Base-by-base conservation (phyloP, 2,113 vertebrate genomes). In the Neodontobutis hainanensis region DNA sequence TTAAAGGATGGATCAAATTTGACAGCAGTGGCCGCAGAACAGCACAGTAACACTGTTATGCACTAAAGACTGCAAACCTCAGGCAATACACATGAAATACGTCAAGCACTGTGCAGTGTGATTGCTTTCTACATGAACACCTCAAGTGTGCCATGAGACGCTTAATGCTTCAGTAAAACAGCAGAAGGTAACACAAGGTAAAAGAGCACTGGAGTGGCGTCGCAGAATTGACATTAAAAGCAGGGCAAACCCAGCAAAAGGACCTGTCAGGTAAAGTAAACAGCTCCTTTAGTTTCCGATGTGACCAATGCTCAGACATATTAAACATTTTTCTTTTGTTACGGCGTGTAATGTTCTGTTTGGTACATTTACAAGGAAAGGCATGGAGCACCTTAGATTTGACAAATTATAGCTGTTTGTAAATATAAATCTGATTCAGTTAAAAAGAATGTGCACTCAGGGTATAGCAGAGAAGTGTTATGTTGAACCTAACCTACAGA, bases 21-120 rank as follows among this genome's bases (percentile, higher is more conserved):
- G 77, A 74, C 77, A 83, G 65, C 66, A 16, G 59, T 12, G 53
- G 73, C 70, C 73, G 57, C 66, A 81, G 70, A 68, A 64, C 62
- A 42, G 43, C 57, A 10, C 27, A 15, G 57, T 11, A 58, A 72
- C 60, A 66, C 55, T 57, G 61, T 47, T 46, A 44, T 56, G 48
- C 48, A 57, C 66, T 40, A 43, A 47, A 38, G 14, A 34, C 43
- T 61, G 49, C 48, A 68, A 78, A 61, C 49, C 67, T 62, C 67
- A 61, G 49, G 38, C 60, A 61, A 15, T 34, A 19, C 36, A 10
- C 43, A 59, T 58, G 42, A 70, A 61, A 78, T 35, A 72, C 66
- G 43, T 11, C 45, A 62, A 38, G 19, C 56, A n/a, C 49, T 11
- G 9, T 16, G 27, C 44, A 11, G 36, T 45, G 58, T 40, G 43